phyloP scores from a whole-genome alignment of 2,888 invertebrate species.

The Tipula unca region DNA sequence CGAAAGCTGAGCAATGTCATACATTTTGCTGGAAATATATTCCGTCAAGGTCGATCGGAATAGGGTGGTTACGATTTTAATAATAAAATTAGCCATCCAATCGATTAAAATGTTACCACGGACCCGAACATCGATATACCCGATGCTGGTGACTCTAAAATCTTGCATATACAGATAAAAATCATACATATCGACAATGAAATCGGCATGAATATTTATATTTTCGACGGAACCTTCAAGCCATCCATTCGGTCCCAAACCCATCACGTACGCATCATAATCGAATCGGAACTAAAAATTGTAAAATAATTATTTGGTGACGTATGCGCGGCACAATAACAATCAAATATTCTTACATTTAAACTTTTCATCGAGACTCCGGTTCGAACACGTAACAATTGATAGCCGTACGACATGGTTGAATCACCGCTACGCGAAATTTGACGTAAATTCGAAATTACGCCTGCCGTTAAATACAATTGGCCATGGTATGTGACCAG shows the following conservation, averaged over 20 bases:
- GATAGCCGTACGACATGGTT: neutral
- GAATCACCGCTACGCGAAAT: conserved; percentile 8
- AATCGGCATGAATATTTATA: neutral
- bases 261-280: conserved; percentile 15
- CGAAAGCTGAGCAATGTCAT: conserved; percentile 21
- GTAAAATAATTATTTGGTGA: neutral
- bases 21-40: conserved; percentile 24
- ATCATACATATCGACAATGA: conserved; percentile 16
- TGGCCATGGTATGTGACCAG: conserved; percentile 29
- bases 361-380: neutral
- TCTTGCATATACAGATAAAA: conserved; percentile 17
- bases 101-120: conserved; percentile 28
- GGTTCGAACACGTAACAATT: conserved; percentile 1
- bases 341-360: neutral
- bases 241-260: conserved; percentile 17
- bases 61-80: conserved; percentile 24
- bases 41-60: conserved; percentile 25
- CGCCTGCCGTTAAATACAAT: conserved; percentile 30
- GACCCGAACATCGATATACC: conserved; percentile 26
- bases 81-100: conserved; percentile 27
- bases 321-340: neutral
- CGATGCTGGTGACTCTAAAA: neutral
- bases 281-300: conserved; percentile 8
- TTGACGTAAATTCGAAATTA: neutral
- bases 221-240: neutral